Base-by-base conservation (phyloP, 2,797 vertebrate genomes). In the Chloroceryle amazona region DNA sequence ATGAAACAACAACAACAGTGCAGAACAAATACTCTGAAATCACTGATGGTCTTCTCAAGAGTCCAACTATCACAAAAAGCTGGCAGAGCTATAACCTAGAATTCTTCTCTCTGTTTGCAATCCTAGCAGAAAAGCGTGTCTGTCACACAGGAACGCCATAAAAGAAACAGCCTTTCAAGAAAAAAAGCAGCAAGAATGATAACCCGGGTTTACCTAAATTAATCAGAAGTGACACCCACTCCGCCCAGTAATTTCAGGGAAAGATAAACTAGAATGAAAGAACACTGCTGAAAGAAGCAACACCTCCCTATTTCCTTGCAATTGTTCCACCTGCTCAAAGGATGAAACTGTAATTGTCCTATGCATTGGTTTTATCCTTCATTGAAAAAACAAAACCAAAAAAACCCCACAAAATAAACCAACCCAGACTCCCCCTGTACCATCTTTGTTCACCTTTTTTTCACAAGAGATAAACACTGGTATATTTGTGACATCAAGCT, bases 171-270 rank as follows among this genome's bases (percentile, higher is more conserved):
- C 26, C 37, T 62, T 57, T 62, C 54, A 29, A 57, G 52, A 67
- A 41, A n/a, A 15, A 0, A 33, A 76, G 52, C 39, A 58, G 11
- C 47, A 75, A 55, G 66, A 82, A 60, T 0, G 0, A 79, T 39
- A 44, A 86, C 83, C 28, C 33, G 29, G 46, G n/a, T 65, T 70
- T 35, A 58, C 39, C 47, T 35, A 39, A 66, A 62, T 21, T 47
- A 82, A 92, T 25, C 63, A 52, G 42, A 66, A 63, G 31, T 29
- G 46, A 81, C 73, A 83, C 62, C 20, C 22, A 26, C 31, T 13
- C 17, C 25, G 9, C 28, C 6, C 29, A 13, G 29, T 12, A 42
- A 49, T 29, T 94, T 58, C 49, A 65, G 35, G 22, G 23, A 70
- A 61, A 90, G 61, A 76, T 15, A 71, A 95, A 68, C 15, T 3